Percentiles rank a stretch among this genome's conserved stretches.
Evolutionary conservation across 2,797 vertebrate species (phyloP).

Genomic region (Brachymystax lenok): DNA sequence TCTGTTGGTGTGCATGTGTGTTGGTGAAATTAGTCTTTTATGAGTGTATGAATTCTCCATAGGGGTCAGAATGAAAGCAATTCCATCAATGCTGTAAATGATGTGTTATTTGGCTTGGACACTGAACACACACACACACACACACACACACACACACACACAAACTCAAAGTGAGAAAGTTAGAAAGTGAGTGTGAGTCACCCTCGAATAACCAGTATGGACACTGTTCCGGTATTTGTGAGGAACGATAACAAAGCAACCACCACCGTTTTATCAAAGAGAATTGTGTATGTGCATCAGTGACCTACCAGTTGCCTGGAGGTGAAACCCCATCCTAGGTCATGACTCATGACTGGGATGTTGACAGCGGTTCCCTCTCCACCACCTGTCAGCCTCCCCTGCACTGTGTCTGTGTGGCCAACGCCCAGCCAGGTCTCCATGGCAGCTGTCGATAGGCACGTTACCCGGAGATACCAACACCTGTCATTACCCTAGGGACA

Average conservation of each 20-base stretch:
- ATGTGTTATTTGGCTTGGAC: neutral
- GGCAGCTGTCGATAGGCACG: constrained; percentile 25
- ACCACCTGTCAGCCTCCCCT: constrained; percentile 60
- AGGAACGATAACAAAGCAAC: neutral
- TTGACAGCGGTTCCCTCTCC: constrained; percentile 25
- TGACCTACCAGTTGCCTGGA: constrained; percentile 38
- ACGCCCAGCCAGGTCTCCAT: constrained; percentile 8
- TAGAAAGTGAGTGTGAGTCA: neutral
- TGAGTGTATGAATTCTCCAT: neutral
- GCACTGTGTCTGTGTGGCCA: constrained; percentile 10
- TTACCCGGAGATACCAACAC: constrained; percentile 46
- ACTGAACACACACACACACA: neutral
- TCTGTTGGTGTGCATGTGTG: constrained; percentile 1
- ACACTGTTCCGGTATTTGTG: neutral
- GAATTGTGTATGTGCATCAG: constrained; percentile 1
- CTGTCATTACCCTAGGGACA: constrained; percentile 60
- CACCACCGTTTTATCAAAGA: neutral
- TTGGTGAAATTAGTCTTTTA: neutral
- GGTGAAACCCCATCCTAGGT: constrained; percentile 54
- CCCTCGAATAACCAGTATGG: neutral
- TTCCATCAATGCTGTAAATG: neutral
- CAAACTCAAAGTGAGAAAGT: neutral
- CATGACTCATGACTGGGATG: constrained; percentile 19
- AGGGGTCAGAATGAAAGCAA: neutral
- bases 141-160: too few relatives aligned